A percentile compares a stretch with the other conserved stretches of the same genome.
Evolutionary conservation across 2,888 invertebrate genomes (phyloP).

Genomic region (Mesorhabditis spiculigera): DNA sequence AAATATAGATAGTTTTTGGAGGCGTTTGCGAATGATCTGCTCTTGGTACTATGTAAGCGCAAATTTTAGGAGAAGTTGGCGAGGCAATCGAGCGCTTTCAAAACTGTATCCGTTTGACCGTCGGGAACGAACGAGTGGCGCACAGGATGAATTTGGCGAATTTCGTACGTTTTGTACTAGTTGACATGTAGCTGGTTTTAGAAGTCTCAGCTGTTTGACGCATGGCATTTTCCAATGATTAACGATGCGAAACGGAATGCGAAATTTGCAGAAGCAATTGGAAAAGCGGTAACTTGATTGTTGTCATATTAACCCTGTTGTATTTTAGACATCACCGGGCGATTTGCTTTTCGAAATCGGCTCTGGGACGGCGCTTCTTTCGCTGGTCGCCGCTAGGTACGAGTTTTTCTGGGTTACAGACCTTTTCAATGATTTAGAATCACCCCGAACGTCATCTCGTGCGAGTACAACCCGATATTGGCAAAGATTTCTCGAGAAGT

Average conservation of each 20-base stretch:
- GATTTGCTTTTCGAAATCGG: conserved; percentile 31
- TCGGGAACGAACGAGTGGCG: neutral
- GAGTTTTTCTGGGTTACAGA: neutral
- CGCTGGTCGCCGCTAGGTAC: conserved; percentile 24
- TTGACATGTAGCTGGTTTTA: neutral
- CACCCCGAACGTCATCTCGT: neutral
- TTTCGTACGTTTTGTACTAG: neutral
- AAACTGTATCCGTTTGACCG: neutral
- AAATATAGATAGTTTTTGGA: no score
- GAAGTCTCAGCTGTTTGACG: conserved; percentile 4
- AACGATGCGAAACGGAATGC: neutral
- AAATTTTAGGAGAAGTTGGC: neutral
- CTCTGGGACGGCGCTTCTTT: conserved; percentile 29
- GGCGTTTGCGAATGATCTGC: no score
- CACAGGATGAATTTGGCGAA: conserved; percentile 4
- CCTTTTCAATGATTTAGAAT: neutral
- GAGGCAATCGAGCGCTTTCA: neutral
- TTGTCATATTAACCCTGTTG: neutral
- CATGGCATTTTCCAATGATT: conserved; percentile 4
- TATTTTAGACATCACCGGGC: conserved; percentile 11
- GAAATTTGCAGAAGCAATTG: neutral
- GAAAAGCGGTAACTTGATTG: neutral
- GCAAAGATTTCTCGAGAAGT: conserved; percentile 5
- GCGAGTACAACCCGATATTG: neutral
- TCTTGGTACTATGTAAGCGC: neutral